Base-by-base conservation (phyloP, 1,140 invertebrate genomes). In the Hyles vespertilio region DNA sequence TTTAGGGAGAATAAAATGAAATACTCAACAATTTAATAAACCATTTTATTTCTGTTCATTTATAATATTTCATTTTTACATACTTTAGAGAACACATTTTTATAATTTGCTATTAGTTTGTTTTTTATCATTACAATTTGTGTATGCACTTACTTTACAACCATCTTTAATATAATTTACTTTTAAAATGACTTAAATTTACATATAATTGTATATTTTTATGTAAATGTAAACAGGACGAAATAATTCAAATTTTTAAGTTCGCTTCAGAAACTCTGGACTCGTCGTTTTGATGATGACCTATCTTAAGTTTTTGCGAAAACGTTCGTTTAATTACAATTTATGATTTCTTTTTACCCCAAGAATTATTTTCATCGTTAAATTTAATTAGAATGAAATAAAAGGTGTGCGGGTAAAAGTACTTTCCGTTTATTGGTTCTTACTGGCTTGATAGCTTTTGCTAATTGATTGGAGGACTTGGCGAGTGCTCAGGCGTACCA, bases 11-110 rank as follows among this genome's bases (percentile, higher is more conserved):
- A 40, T 5, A 5, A 40, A 40, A 40, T 40, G 36, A 40, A 40
- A 40, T 8, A 40, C 36, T 40, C 36, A 8, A 40, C 36, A 58
- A 65, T 72, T 74, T 72, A 72, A 65, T 70, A 74, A 70, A 67
- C 58, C 56, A 54, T 58, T 75, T 75, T 70, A 75, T 72, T 72
- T 47, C 63, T 59, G 43, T 53, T 72, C 69, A 67, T 70, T 70
- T 59, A 53, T 67, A 64, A 58, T 64, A 48, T 54, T 59, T 40
- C 57, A 68, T 68, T 70, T 63, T 59, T 36, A 63, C 54, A 69
- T 50, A 58, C 56, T 65, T 49, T 63, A 72, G 69, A 70, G 59
- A 65, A 68, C 67, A 63, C 8, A 60, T 67, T 72, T 72, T 75
- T 70, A 72, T 67, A 61, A 44, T 65, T 67, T 58, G 63, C 58